These are phyloP conservation scores for Asteroscopus sphinx DNA, from an alignment of 2,888 invertebrate species.

Conservation along the genomic window DNA sequence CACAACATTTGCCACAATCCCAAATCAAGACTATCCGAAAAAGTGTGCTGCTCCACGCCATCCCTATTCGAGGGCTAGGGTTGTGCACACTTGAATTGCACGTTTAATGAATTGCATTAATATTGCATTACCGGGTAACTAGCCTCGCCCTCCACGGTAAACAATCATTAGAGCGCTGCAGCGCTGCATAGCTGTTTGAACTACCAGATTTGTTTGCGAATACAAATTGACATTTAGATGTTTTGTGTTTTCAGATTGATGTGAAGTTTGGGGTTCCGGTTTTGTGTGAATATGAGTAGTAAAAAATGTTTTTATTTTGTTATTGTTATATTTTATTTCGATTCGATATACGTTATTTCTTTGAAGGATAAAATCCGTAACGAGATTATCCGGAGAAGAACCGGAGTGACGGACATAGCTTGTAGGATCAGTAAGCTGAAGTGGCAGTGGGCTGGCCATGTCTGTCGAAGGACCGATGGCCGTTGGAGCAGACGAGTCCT, in stretches of 20 bases:
- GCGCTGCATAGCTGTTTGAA: conserved; percentile 77
- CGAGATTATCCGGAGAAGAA: too few species aligned
- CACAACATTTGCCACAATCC: conserved; percentile 4
- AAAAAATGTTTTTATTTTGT: too few species aligned
- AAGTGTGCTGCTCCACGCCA: conserved; percentile 17
- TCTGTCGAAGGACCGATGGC: too few species aligned
- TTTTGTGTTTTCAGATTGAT: conserved; percentile 54
- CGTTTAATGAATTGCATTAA: conserved; percentile 90
- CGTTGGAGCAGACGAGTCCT: too few species aligned
- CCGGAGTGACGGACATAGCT: too few species aligned
- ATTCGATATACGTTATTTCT: too few species aligned
- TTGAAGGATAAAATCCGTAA: too few species aligned
- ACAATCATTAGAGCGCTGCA: conserved; percentile 84
- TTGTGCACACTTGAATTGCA: conserved; percentile 80
- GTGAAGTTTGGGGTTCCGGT: conserved; percentile 27
- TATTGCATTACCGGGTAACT: conserved; percentile 89
- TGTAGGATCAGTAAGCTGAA: too few species aligned
- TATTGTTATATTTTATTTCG: too few species aligned
- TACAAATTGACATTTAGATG: conserved; percentile 83
- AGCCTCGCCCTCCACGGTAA: conserved; percentile 80
- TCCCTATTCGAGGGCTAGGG: conserved; percentile 57
- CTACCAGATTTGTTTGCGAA: conserved; percentile 85
- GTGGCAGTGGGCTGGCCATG: too few species aligned
- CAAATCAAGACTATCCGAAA: conserved; percentile 32
- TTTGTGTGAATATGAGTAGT: not conserved